A percentile compares a stretch with the other conserved stretches of the same genome.
Conservation (phyloP, 1,140 invertebrate species). For the Brachionus angularis region DNA sequence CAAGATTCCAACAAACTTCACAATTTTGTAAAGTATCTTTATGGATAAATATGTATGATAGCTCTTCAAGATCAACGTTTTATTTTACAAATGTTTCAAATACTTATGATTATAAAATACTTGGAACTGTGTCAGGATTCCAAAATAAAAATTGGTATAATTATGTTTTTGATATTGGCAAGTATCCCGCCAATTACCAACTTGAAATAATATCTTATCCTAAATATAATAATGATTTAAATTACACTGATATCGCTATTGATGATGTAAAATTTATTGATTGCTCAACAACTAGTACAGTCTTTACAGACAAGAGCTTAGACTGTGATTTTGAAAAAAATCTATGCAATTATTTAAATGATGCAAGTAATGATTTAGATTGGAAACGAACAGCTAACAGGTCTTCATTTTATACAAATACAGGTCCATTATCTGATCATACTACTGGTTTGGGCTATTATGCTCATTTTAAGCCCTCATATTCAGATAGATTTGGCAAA, state of each 20-base stretch:
- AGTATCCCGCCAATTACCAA: constrained; percentile 27
- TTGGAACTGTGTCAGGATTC: not conserved
- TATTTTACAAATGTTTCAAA: constrained; percentile 9
- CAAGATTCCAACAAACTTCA: constrained; percentile 48
- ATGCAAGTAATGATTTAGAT: constrained; percentile 70
- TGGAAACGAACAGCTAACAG: constrained; percentile 65
- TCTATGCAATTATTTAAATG: constrained; percentile 69
- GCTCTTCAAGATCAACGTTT: constrained; percentile 39
- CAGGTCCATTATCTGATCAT: constrained; percentile 47
- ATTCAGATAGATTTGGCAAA: constrained; percentile 36
- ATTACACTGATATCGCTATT: constrained; percentile 47
- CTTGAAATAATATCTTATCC: constrained; percentile 27
- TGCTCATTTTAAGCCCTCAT: constrained; percentile 39
- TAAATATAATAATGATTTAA: not conserved
- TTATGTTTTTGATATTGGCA: not conserved
- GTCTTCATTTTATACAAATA: constrained; percentile 48
- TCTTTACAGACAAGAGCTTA: constrained; percentile 17
- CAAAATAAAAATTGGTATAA: constrained; percentile 21
- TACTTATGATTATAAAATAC: constrained; percentile 2
- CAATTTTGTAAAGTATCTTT: constrained; percentile 58
- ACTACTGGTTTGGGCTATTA: constrained; percentile 45
- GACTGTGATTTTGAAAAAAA: constrained; percentile 47
- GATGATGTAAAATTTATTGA: constrained; percentile 51
- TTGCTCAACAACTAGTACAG: constrained; percentile 46
- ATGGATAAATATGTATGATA: constrained; percentile 73